Conservation (phyloP, 2,888 invertebrate genomes). For the Nysson spinosus region DNA sequence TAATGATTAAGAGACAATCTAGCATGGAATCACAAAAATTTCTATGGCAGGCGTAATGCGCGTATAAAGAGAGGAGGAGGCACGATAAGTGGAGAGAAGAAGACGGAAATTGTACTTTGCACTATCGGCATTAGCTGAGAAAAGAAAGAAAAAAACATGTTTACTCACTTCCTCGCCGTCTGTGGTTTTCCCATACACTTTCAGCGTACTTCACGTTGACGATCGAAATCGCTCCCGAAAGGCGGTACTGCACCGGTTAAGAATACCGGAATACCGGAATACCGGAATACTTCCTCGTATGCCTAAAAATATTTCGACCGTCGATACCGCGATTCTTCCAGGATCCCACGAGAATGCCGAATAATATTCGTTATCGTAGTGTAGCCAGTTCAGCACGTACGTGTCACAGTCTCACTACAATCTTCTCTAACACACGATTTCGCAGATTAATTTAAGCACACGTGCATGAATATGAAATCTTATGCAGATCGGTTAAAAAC, state of each 20-base stretch:
- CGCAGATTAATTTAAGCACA: too few relatives aligned
- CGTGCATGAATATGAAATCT: neutral
- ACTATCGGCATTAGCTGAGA: slow-evolving; percentile 4
- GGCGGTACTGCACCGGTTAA: slow-evolving; percentile 39
- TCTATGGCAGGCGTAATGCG: neutral
- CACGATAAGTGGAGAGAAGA: neutral
- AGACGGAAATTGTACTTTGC: slow-evolving; percentile 9
- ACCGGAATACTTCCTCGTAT: slow-evolving; percentile 8
- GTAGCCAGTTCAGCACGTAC: slow-evolving; percentile 13
- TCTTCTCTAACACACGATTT: neutral
- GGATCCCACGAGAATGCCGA: slow-evolving; percentile 13
- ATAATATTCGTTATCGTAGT: slow-evolving; percentile 9
- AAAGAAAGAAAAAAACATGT: slow-evolving; percentile 44
- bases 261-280: slow-evolving; percentile 14
- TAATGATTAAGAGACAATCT: neutral
- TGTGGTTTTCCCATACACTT: slow-evolving; percentile 27
- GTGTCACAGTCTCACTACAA: slow-evolving; percentile 23
- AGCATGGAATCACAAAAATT: neutral
- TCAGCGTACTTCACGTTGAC: slow-evolving; percentile 43
- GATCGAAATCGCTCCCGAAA: slow-evolving; percentile 39
- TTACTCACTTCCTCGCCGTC: slow-evolving; percentile 60
- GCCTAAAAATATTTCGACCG: slow-evolving; percentile 6
- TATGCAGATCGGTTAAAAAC: neutral
- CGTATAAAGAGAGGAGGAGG: neutral
- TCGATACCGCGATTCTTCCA: slow-evolving; percentile 5